Base-by-base conservation (phyloP, 2,888 invertebrate species). In the Mylabris sibirica region DNA sequence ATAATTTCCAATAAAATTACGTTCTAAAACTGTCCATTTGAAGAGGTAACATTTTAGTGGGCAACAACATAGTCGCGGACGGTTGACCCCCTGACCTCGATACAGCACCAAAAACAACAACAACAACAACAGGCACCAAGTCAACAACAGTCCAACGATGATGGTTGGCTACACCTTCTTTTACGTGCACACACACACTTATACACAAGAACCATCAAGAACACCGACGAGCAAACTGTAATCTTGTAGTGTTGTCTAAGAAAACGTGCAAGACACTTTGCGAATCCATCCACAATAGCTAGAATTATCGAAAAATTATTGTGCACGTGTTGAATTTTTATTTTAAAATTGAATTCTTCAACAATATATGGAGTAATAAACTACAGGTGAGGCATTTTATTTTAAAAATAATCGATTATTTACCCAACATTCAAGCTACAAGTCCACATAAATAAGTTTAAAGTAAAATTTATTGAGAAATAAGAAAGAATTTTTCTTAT, bases 41-140 rank as follows among this genome's bases (percentile, higher is more conserved):
- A 11, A 53, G 53, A 53, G 8, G 22, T 24, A 24, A 24, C 22
- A 59, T 24, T 65, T 63, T 77, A 66, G 75, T 82, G 82, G 82
- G 80, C 80, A 82, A 78, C 78, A 77, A 75, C 79, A 74, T 76
- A 79, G 84, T 81, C 79, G 81, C 83, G 84, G 82, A 81, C 82
- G 81, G 82, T 79, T 83, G 83, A 84, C 84, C 83, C 77, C 79
- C 73, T 84, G 84, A 79, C 84, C 84, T 79, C 79, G 76, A 83
- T 84, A 76, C 73, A 53, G 22, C 53, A 49, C 9, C 20, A 24
- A 76, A 73, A 53, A 53, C 53, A 49, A 49, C 49, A 20, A n/a
- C n/a, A n/a, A 76, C 73, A 53, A 53, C 22, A 49, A 49, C 49
- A 12, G 22, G 12, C 53, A 74, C 72, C 72, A 65, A 75, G 75